Percentiles rank a stretch among this genome's conserved stretches.
Evolutionary conservation across 2,888 invertebrate species (phyloP).

Genomic region (Amphipoea oculea): DNA sequence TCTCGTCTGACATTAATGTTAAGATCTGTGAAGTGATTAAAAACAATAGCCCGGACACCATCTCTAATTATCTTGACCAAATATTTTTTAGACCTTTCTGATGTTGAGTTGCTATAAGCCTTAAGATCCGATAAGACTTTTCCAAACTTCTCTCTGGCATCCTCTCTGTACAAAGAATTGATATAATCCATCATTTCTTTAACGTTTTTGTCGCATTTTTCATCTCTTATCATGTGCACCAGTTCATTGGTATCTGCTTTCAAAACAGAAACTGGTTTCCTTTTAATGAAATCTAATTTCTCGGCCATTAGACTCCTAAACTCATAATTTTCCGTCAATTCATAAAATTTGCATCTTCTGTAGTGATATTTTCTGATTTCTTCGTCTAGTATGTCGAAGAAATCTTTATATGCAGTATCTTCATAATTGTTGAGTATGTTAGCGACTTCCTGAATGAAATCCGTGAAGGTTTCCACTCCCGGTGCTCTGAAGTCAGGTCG

Average conservation of each 20-base stretch:
- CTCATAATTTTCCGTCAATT: conserved; percentile 65
- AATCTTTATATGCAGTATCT: conserved; percentile 71
- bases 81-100: not conserved
- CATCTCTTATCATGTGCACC: conserved; percentile 47
- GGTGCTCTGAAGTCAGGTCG: not conserved
- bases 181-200: conserved; percentile 67
- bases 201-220: conserved; percentile 46
- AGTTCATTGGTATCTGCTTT: conserved; percentile 62
- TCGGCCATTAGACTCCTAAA: conserved; percentile 65
- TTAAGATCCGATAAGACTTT: conserved; percentile 1
- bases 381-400: conserved; percentile 65
- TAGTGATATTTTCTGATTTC: conserved; percentile 75
- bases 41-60: not conserved
- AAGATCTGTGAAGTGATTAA: conserved; percentile 8
- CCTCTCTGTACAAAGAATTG: conserved; percentile 71
- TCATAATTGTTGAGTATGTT: conserved; percentile 67
- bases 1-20: not conserved
- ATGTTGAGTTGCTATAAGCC: not conserved
- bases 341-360: conserved; percentile 71
- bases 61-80: not conserved
- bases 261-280: conserved; percentile 56
- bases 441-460: conserved; percentile 71
- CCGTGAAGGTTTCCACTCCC: conserved; percentile 67
- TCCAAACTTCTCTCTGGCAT: not conserved
- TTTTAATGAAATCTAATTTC: conserved; percentile 65